Evolutionary conservation across 2,797 vertebrate genomes (phyloP).

Genomic region (Anguilla anguilla): DNA sequence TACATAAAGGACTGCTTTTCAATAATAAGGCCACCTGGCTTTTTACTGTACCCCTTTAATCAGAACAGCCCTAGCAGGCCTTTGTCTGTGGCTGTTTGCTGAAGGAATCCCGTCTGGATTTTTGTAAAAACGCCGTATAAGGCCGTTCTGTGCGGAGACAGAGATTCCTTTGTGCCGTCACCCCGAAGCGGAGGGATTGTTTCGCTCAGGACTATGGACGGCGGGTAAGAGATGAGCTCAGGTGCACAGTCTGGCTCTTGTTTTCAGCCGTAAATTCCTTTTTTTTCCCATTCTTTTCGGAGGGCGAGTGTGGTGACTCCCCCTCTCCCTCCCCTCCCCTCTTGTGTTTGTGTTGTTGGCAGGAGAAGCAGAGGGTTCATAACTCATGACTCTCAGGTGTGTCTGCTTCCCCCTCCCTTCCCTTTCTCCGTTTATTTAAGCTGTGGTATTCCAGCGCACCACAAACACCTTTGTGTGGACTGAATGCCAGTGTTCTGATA

Average conservation of each 20-base stretch:
- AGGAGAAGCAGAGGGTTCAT: neutral
- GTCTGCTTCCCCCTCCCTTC: conserved; percentile 60
- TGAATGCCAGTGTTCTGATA: neutral
- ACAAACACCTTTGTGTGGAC: neutral
- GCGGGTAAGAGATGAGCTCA: conserved; percentile 48
- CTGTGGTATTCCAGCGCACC: conserved; percentile 14
- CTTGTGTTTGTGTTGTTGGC: conserved; percentile 10
- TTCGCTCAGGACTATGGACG: conserved; percentile 48
- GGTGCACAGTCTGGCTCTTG: conserved; percentile 3
- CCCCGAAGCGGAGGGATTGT: conserved; percentile 47
- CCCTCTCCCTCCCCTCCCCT: neutral
- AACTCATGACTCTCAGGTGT: conserved; percentile 58
- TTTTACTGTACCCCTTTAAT: neutral
- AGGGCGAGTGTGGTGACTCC: neutral
- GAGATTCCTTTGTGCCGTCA: conserved; percentile 58
- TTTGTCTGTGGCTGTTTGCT: neutral
- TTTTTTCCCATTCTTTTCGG: neutral
- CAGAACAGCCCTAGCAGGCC: neutral
- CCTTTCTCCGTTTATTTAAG: conserved; percentile 50
- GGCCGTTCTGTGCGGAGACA: neutral
- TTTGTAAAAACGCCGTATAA: neutral
- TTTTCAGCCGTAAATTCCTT: conserved; percentile 12
- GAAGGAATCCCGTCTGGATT: neutral
- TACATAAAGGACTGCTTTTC: neutral
- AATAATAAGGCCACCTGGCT: neutral